Conservation (phyloP, 2,797 vertebrate genomes). For the Eulemur mongoz region DNA sequence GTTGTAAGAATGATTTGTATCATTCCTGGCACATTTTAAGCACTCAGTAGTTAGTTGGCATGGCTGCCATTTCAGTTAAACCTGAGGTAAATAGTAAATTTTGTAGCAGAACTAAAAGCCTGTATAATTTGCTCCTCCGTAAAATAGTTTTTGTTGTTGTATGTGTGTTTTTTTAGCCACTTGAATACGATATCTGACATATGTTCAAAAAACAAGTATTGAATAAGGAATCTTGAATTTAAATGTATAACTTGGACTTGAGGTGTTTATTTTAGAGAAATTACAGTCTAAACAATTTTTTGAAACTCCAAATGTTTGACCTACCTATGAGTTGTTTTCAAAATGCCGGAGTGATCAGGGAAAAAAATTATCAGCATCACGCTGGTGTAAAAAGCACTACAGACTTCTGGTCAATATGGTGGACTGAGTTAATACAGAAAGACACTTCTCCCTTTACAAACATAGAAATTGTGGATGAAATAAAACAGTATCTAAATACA, state of each 20-base stretch:
- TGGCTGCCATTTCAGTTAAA: background rate
- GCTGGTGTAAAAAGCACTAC: background rate
- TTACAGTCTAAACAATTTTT: background rate
- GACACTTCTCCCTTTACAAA: background rate
- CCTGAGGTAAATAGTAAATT: background rate
- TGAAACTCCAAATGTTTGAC: background rate
- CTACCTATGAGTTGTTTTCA: background rate
- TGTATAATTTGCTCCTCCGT: background rate
- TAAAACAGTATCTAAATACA: background rate
- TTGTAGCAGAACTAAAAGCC: background rate
- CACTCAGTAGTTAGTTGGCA: background rate
- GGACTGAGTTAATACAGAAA: background rate
- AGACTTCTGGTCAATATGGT: background rate
- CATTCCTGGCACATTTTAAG: background rate
- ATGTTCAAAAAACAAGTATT: conserved; percentile 16
- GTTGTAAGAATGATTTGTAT: background rate
- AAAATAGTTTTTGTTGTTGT: background rate
- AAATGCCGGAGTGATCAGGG: background rate
- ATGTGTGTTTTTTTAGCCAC: background rate
- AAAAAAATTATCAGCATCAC: background rate
- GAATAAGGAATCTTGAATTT: background rate
- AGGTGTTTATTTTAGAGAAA: background rate
- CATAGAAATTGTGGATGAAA: background rate
- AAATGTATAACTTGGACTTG: background rate
- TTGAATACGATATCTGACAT: background rate